Conservation (phyloP, 2,888 invertebrate species). For the Nomada ferruginata region DNA sequence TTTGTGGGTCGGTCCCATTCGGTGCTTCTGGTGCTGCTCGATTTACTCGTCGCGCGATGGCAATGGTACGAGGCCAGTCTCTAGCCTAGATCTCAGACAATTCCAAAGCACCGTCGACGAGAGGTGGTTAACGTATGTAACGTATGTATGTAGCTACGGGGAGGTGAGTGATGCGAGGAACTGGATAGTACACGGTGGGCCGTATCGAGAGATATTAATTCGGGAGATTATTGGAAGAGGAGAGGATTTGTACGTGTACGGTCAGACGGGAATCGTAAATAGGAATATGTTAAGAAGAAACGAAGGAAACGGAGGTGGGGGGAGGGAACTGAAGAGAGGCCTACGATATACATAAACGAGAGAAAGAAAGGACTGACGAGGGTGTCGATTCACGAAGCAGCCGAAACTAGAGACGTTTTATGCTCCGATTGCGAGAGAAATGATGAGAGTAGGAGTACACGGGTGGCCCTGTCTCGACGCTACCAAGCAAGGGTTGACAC, state of each 20-base stretch:
- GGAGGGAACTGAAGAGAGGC: neutral
- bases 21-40: constrained; percentile 27
- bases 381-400: constrained; percentile 4
- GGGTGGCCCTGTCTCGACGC: too few species aligned
- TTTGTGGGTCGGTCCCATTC: constrained; percentile 48
- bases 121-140: neutral
- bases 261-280: too few species aligned
- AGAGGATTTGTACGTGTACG: too few species aligned
- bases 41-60: constrained; percentile 33
- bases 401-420: neutral
- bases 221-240: too few species aligned
- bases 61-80: constrained; percentile 71
- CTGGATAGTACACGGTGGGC: too few species aligned
- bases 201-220: too few species aligned
- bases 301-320: neutral
- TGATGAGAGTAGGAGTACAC: neutral
- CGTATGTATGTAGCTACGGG: too few species aligned
- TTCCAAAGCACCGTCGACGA: constrained; percentile 67
- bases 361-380: neutral
- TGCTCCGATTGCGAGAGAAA: neutral
- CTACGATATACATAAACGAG: neutral
- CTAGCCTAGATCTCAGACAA: constrained; percentile 74
- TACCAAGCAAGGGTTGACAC: neutral
- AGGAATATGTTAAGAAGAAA: neutral
- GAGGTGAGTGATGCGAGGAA: too few species aligned